phyloP scores from a whole-genome alignment of 2,888 invertebrate genomes.

The Pterobdella sp. region DNA sequence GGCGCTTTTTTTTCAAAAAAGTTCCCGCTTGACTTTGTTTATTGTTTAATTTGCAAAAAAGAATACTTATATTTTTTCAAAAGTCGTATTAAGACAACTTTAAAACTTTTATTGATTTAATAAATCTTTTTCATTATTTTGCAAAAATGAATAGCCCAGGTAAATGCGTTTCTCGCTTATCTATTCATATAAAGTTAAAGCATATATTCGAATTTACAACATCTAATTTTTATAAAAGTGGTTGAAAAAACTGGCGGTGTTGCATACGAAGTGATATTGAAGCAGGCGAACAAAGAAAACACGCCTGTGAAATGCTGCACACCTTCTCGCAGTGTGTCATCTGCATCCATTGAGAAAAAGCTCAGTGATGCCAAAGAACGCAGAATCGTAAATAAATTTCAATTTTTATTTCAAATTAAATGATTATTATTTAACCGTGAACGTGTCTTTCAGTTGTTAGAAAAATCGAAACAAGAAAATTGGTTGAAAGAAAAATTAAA shows the following conservation, averaged over 20 bases:
- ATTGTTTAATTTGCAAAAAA: background rate
- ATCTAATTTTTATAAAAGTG: background rate
- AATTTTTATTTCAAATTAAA: no score
- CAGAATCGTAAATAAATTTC: no score
- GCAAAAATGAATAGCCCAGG: constrained; percentile 6
- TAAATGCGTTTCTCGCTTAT: background rate
- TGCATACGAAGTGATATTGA: constrained; percentile 49
- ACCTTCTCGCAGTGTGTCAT: constrained; percentile 41
- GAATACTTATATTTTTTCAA: background rate
- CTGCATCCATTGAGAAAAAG: constrained; percentile 81
- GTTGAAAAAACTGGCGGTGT: constrained; percentile 38
- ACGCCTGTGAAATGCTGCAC: constrained; percentile 43
- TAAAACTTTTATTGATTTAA: background rate
- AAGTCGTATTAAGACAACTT: background rate
- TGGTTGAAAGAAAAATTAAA: constrained; percentile 44
- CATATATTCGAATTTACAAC: background rate
- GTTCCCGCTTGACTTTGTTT: background rate
- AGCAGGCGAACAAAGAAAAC: constrained; percentile 44
- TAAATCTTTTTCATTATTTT: background rate
- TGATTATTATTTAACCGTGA: background rate
- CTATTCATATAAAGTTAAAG: background rate
- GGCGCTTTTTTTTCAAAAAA: background rate
- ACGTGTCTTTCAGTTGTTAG: constrained; percentile 41
- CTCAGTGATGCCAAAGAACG: constrained; percentile 86
- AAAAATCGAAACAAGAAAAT: constrained; percentile 44